Base-by-base conservation (phyloP, 1,140 invertebrate genomes). In the Drosophila pallidifrons region DNA sequence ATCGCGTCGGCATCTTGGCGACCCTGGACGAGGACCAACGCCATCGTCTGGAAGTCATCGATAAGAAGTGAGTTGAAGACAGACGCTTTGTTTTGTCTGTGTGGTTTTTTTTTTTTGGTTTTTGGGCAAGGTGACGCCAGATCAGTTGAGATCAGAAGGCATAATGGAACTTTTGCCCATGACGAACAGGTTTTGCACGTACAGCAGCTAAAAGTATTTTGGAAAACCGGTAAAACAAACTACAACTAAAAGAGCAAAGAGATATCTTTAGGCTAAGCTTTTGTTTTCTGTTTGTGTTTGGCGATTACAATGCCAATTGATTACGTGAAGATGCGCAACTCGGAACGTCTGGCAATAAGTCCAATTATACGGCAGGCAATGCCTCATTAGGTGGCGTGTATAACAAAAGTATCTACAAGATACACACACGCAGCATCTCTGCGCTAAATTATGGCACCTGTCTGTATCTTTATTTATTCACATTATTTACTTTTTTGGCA, bases 61-160 rank as follows among this genome's bases (percentile, higher is more conserved):
- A 94, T 68, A 93, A 94, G 72, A 93, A 93, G 93, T 94, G 68
- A 92, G 91, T 81, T 13, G 7, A 25, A 25, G 16, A 5, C 30
- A 54, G 30, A 54, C n/a, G 10, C 45, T 28, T 52, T 5, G 35
- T 47, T 30, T 47, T 47, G 3, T 0, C 8, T 46, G 6, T 45
- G 43, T 59, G n/a, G 3, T 2, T 43, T 25, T 25, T 25, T 25
- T 25, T 25, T 25, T 25, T 25, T 25, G 20, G 20, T 25, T 25
- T 59, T 46, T 55, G 52, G 52, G 52, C 54, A 57, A 57, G 54
- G 54, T 57, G 54, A 41, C 16, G 16, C 15, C 41, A 57, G 54
- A 41, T 55, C 32, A 10, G 38, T 41, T 8, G 38, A 38, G 15
- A 57, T 35, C 52, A 20, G 7, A 52, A 20, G 32, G 51, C 67